Evolutionary conservation across 1,140 invertebrate species (phyloP), one percentile per base, ranked within the genome.

Genomic region (Lethrus apterus): DNA sequence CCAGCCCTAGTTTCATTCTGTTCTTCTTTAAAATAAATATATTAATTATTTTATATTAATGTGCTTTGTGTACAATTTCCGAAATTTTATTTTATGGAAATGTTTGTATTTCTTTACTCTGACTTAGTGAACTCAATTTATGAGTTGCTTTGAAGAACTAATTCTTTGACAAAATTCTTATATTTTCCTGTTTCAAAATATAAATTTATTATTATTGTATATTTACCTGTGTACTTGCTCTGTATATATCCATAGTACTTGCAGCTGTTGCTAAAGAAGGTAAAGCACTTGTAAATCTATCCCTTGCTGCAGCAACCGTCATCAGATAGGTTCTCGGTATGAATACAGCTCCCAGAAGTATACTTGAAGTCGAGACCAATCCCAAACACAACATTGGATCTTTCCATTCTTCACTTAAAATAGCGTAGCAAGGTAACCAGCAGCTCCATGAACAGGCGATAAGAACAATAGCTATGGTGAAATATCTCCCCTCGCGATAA

Each of bases 311-410:
- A 2, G 73, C 70, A 2, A 73, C 61, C 0, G 76, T 72, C 56
- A 81, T 78, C 38, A 77, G 59, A 44, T 78, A 78, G 0, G 77
- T 72, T 44, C 78, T 70, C 0, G 79, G 78, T 48, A 80, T 71
- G 41, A 78, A 76, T 10, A 81, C 67, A 1, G 71, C 63, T 4
- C 74, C 61, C 2, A 80, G 56, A 11, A 78, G 65, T 0, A 70
- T 65, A 35, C 73, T 73, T 1, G 75, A 75, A 2, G 72, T 74
- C 5, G 68, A 67, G 29, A 78, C 63, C 3, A 79, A 52, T 7
- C 76, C 77, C n/a, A 74, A 48, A 7, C 76, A 73, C n/a, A 79
- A 59, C n/a, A 71, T 67, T 0, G 71, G 68, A 54, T 80, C 75
- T 10, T 69, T 62, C 70, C 71, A 79, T 15, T 71, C 58, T 7